Conservation (phyloP, 2,113 vertebrate genomes). For the Oostethus manadensis region DNA sequence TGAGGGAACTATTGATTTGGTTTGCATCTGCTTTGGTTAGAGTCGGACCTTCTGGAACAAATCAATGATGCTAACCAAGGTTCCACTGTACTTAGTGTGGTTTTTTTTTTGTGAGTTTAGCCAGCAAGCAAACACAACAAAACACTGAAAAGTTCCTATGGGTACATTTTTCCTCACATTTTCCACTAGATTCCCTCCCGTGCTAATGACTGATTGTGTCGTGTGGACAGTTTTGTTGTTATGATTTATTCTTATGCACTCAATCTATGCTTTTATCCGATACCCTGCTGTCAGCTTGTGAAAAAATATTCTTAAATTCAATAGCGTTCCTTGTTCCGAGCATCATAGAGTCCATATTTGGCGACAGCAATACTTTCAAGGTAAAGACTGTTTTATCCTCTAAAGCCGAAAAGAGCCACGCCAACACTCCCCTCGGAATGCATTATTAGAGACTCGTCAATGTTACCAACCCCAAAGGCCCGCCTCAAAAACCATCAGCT, state of each 20-base stretch:
- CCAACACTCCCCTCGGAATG: constrained; percentile 64
- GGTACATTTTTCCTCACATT: no score
- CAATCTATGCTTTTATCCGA: neutral
- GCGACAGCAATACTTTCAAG: constrained; percentile 58
- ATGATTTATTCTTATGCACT: neutral
- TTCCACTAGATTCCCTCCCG: no score
- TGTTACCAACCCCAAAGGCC: constrained; percentile 22
- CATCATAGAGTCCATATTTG: constrained; percentile 13
- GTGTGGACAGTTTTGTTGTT: no score
- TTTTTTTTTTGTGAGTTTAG: no score
- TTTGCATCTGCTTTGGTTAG: no score
- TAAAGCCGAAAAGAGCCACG: constrained; percentile 16
- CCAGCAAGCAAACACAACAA: no score
- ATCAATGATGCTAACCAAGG: no score
- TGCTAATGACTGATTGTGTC: no score
- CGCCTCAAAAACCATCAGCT: constrained; percentile 59
- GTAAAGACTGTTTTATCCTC: constrained; percentile 47
- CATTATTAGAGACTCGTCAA: constrained; percentile 63
- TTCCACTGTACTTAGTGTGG: no score
- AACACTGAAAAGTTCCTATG: no score
- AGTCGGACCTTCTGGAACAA: no score
- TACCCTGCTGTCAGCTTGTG: constrained; percentile 10
- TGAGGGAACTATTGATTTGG: no score
- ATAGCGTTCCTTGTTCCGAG: neutral
- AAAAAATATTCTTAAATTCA: constrained; percentile 19